Base-by-base conservation (phyloP, 2,888 invertebrate species). In the Drosophila atripex region DNA sequence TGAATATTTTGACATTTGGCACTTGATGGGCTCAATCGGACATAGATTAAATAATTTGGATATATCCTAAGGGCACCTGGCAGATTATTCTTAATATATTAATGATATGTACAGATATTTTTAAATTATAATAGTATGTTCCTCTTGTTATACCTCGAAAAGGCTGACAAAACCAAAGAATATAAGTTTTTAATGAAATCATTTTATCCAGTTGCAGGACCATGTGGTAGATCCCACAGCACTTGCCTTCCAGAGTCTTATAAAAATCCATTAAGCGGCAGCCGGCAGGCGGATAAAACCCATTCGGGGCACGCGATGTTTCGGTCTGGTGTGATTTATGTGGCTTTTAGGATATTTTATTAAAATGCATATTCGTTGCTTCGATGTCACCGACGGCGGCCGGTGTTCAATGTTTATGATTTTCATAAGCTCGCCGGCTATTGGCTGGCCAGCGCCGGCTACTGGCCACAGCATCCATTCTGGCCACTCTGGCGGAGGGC, bases 361-460 rank as follows among this genome's bases (percentile, higher is more conserved):
- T 91, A 91, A 91, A 91, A 91, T 91, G 91, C 91, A 91, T 91
- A 91, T 91, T 91, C 91, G 91, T 90, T 91, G 91, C 91, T 91
- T 89, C 83, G 77, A 83, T 91, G 91, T 91, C 91, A 90, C 89
- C 85, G 89, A 73, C 77, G 70, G 77, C 77, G 68, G 78, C 59
- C 50, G 78, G 69, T 78, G 77, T 71, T 77, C 85, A 90, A 89
- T 88, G 91, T 91, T 91, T 91, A 91, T 91, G 91, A 91, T 91
- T 91, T 91, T 90, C 91, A 91, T 91, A 91, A 88, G 88, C 84
- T 85, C 82, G 84, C 73, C 75, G 76, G 75, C 73, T 71, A 75
- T 74, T 75, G 73, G 75, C 61, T 75, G 73, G 75, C 61, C 60
- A 50, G 60, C 52, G 18, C 59, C 60, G 39, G 60, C 64, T 46